Conservation (phyloP, 2,888 invertebrate genomes). For the Antitype chi region DNA sequence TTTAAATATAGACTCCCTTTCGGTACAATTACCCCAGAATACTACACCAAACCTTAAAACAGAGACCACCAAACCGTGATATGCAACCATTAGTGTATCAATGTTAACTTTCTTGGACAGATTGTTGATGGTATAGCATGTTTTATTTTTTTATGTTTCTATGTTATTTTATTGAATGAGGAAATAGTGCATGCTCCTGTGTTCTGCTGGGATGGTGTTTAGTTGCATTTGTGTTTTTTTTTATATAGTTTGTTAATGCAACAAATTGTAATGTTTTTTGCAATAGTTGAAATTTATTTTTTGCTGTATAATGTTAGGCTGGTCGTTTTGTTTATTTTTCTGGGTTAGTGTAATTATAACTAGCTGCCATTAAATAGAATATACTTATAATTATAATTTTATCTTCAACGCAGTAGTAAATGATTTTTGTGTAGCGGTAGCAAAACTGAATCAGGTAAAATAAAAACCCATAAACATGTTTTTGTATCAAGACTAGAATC, state of each 20-base stretch:
- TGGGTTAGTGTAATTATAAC: neutral
- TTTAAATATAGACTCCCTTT: too few relatives aligned
- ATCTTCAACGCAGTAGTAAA: neutral
- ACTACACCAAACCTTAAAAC: too few relatives aligned
- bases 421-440: neutral
- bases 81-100: too few relatives aligned
- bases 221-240: neutral
- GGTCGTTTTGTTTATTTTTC: neutral
- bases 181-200: neutral
- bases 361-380: neutral
- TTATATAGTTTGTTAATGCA: too few relatives aligned
- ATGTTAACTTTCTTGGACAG: too few relatives aligned
- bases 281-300: neutral
- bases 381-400: neutral
- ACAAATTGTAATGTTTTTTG: neutral
- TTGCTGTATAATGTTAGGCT: neutral
- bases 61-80: too few relatives aligned
- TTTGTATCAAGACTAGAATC: neutral
- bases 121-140: too few relatives aligned
- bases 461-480: neutral
- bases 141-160: neutral
- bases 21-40: too few relatives aligned
- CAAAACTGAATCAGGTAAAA: neutral
- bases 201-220: constrained; percentile 7
- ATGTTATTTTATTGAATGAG: constrained; percentile 6